Percentiles rank a stretch among this genome's conserved stretches.
phyloP scores from a whole-genome alignment of 2,888 invertebrate genomes.

The Melanargia galathea region DNA sequence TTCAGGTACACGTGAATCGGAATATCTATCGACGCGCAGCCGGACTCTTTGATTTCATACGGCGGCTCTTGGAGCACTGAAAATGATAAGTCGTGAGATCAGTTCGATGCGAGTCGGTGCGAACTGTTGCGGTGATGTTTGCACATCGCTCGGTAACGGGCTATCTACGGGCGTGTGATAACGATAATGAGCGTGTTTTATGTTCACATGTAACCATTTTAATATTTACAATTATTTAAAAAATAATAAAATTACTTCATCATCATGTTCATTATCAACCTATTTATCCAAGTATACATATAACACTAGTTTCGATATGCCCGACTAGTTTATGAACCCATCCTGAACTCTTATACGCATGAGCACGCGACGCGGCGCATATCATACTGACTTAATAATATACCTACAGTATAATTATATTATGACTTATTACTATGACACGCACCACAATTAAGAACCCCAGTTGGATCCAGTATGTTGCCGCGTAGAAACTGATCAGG shows the following conservation, averaged over 20 bases:
- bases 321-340: no score
- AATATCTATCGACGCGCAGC: conserved; percentile 73
- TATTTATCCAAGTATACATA: no score
- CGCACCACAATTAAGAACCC: no score
- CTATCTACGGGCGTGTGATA: conserved; percentile 61
- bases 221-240: conserved; percentile 5
- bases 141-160: conserved; percentile 43
- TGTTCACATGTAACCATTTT: conserved; percentile 43
- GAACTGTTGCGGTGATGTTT: conserved; percentile 49
- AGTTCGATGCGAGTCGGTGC: conserved; percentile 35
- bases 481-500: no score
- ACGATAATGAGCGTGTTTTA: conserved; percentile 55
- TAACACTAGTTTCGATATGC: no score
- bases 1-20: conserved; percentile 78
- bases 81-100: conserved; percentile 43
- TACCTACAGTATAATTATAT: no score
- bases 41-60: conserved; percentile 78
- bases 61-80: conserved; percentile 78
- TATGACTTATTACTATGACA: no score
- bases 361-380: no score
- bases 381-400: no score
- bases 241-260: conserved; percentile 3
- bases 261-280: no score
- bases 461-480: no score
- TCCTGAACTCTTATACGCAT: no score